Percentiles rank a stretch among this genome's conserved stretches.
phyloP scores from a whole-genome alignment of 2,797 vertebrate genomes.

The Triplophysa bombifrons region DNA sequence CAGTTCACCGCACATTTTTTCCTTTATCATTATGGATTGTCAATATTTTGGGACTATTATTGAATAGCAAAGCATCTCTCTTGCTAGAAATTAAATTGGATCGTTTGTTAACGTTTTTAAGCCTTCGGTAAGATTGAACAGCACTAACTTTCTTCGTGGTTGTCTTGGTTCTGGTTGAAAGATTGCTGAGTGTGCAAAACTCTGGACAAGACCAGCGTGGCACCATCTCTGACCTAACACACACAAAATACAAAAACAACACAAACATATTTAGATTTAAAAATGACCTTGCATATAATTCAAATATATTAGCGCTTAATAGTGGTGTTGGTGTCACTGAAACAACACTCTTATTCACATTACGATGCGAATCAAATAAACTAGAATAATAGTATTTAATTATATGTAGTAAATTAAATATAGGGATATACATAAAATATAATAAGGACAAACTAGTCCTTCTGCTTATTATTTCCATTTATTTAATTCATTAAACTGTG shows the following conservation, averaged over 20 bases:
- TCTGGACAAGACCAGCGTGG: conserved; percentile 90
- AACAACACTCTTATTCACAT: no score
- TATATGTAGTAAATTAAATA: no score
- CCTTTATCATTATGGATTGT: background rate
- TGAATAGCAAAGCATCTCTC: conserved; percentile 1
- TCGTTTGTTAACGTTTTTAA: background rate
- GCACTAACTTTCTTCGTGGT: conserved; percentile 92
- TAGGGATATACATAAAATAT: no score
- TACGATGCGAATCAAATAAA: no score
- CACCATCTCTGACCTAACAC: conserved; percentile 91
- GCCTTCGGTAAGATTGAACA: background rate
- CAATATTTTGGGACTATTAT: conserved; percentile 14
- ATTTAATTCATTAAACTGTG: no score
- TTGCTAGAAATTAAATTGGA: conserved; percentile 1
- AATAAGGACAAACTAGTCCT: no score
- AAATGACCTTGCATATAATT: background rate
- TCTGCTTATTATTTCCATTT: no score
- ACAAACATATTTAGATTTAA: background rate
- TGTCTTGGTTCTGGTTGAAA: conserved; percentile 93
- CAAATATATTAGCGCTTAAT: no score
- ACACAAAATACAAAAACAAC: conserved; percentile 30
- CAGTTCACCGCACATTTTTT: background rate
- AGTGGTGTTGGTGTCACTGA: no score
- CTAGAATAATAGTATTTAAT: no score
- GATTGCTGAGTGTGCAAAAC: conserved; percentile 88